These are phyloP conservation scores for Campoplex nolae DNA, from an alignment of 2,888 invertebrate species.

Conservation along the genomic window DNA sequence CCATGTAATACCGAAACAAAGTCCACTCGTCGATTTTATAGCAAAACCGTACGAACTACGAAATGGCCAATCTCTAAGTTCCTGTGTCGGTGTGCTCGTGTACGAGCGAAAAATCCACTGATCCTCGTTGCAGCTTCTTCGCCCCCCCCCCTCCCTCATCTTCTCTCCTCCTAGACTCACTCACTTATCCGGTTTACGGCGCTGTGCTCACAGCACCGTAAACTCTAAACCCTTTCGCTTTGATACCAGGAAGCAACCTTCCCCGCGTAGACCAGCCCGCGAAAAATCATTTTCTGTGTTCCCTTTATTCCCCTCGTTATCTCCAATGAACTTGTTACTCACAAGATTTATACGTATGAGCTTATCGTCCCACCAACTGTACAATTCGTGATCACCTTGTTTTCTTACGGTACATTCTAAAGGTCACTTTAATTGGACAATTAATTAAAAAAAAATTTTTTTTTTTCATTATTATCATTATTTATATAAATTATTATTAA, in stretches of 20 bases:
- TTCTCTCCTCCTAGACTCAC: conserved; percentile 43
- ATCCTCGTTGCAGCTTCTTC: conserved; percentile 43
- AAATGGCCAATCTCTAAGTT: conserved; percentile 41
- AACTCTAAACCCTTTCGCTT: conserved; percentile 62
- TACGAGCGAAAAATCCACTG: conserved; percentile 19
- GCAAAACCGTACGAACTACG: conserved; percentile 64
- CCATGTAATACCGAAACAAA: conserved; percentile 52
- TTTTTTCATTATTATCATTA: no score
- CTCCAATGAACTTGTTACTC: conserved; percentile 38
- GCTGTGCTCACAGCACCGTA: conserved; percentile 59
- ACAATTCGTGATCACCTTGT: conserved; percentile 11
- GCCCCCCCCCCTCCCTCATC: conserved; percentile 34
- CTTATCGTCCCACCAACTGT: conserved; percentile 23
- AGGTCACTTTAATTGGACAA: not conserved
- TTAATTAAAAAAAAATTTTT: not conserved
- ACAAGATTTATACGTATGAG: conserved; percentile 8
- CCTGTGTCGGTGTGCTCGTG: not conserved
- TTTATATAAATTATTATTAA: no score
- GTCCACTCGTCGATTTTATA: conserved; percentile 65
- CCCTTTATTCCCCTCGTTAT: conserved; percentile 57
- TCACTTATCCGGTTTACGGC: conserved; percentile 67
- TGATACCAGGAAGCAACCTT: conserved; percentile 66
- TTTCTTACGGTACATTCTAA: not conserved
- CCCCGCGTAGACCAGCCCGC: conserved; percentile 17
- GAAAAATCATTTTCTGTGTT: conserved; percentile 58